Evolutionary conservation across 1,140 invertebrate genomes (phyloP), one percentile per base, ranked within the genome.

Genomic region (Propsilocerus akamusi): DNA sequence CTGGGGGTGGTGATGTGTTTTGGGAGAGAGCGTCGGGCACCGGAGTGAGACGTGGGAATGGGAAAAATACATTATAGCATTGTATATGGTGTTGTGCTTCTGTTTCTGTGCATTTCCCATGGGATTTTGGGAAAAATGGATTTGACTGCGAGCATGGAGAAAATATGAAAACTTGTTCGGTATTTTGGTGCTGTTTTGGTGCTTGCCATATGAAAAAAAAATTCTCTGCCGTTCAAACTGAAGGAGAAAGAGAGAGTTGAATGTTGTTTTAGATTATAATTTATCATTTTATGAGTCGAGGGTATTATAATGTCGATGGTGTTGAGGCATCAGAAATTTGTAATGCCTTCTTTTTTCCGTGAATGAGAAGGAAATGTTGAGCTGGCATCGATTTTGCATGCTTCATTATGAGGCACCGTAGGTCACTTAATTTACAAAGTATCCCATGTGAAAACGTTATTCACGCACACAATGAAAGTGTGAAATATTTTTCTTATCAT

Each of bases 221-320:
- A n/a, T n/a, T n/a, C n/a, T n/a, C n/a, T n/a, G n/a, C n/a, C n/a
- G n/a, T n/a, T n/a, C n/a, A n/a, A n/a, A n/a, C n/a, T n/a, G n/a
- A n/a, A n/a, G n/a, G n/a, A n/a, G n/a, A n/a, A n/a, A n/a, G n/a
- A n/a, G n/a, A n/a, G n/a, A n/a, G n/a, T n/a, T n/a, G n/a, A n/a
- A 41, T 41, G 34, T 41, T 41, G 22, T 41, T 41, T 41, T 41
- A 41, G 34, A 41, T 41, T 41, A 41, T 41, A 41, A 41, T 41
- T 41, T 41, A 41, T 41, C 34, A 41, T 41, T 41, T 41, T 41
- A 41, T 17, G n/a, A 20, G 14, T 41, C 17, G 10, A 20, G 34
- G 34, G 22, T 14, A 41, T 41, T 20, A 41, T 41, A 41, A 41
- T 41, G 34, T 41, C 34, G 34, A 41, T 41, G 34, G 17, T 41